A percentile compares a stretch with the other conserved stretches of the same genome.
phyloP scores from a whole-genome alignment of 2,888 invertebrate species.

The Athripsodes cinereus region DNA sequence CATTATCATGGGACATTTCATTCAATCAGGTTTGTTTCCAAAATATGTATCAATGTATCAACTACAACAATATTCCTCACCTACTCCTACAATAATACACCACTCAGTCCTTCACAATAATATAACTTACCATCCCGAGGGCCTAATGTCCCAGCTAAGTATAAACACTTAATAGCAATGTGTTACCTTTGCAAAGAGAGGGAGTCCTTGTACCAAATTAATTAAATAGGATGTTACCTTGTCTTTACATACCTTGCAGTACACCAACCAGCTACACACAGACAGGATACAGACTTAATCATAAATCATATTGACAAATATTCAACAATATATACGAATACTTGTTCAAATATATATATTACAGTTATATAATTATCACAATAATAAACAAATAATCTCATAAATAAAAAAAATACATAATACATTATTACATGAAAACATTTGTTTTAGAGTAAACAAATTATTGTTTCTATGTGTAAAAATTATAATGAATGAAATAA shows the following conservation, averaged over 20 bases:
- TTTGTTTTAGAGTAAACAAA: no score
- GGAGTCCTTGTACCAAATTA: neutral
- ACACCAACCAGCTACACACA: neutral
- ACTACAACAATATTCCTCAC: neutral
- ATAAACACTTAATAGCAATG: neutral
- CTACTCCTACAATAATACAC: neutral
- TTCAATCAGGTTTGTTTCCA: neutral
- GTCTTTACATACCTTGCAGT: neutral
- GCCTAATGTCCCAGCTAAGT: conserved; percentile 1
- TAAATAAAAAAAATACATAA: no score
- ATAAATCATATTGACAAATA: neutral
- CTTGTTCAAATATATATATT: no score
- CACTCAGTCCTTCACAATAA: neutral
- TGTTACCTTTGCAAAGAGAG: neutral
- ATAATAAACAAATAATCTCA: no score
- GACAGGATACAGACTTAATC: neutral
- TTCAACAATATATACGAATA: neutral
- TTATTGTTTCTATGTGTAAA: no score
- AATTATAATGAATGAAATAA: no score
- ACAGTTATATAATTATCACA: no score
- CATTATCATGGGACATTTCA: conserved; percentile 7
- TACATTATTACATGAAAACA: no score
- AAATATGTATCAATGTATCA: conserved; percentile 1
- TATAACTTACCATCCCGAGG: conserved; percentile 1
- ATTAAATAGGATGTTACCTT: neutral